Conservation (phyloP, 64 coral and sea anemone genomes). For the Acropora tenuis region DNA sequence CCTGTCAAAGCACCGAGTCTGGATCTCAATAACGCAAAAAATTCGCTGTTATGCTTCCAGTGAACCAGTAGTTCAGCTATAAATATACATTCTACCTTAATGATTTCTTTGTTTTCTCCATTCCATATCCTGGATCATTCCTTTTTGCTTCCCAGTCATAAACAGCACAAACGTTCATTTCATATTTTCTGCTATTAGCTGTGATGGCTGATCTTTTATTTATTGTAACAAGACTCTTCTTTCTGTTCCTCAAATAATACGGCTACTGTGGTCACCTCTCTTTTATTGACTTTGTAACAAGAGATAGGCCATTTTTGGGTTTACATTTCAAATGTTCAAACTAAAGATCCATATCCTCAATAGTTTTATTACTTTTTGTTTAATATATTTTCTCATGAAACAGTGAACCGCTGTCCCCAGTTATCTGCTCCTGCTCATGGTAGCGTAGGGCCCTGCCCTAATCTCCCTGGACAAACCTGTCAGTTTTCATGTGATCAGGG, state of each 20-base stretch:
- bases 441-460: conserved; percentile 34
- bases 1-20: background rate
- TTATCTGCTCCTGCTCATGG: conserved; percentile 19
- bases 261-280: background rate
- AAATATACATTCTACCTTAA: background rate
- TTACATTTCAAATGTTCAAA: background rate
- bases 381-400: background rate
- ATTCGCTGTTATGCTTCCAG: background rate
- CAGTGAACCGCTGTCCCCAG: conserved; percentile 54
- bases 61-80: background rate
- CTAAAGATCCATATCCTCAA: background rate
- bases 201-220: background rate
- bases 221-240: background rate
- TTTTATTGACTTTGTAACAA: background rate
- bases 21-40: background rate
- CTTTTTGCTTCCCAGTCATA: background rate
- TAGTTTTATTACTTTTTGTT: background rate
- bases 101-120: background rate
- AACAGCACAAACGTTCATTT: background rate
- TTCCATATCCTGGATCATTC: background rate
- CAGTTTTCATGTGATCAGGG: conserved; percentile 56
- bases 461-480: conserved; percentile 53
- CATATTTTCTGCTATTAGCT: too few relatives aligned
- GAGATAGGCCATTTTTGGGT: background rate
- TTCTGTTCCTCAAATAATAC: background rate